Base-by-base conservation (phyloP, 1,140 invertebrate species). In the Drosophila yakuba region DNA sequence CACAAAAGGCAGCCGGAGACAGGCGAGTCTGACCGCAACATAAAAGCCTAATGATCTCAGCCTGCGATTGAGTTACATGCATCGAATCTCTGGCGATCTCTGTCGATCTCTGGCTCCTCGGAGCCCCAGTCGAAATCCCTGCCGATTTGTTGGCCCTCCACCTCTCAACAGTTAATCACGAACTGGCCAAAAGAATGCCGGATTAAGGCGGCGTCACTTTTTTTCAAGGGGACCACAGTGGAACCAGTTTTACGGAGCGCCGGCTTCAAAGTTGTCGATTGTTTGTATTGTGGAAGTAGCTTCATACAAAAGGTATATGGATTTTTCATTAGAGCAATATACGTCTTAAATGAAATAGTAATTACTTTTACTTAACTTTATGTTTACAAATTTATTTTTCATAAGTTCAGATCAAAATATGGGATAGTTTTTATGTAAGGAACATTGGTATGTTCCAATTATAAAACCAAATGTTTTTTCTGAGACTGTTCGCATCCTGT, bases 1-100 rank as follows among this genome's bases (percentile, higher is more conserved):
- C 80, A 50, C 50, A 38, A 64, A 45, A 59, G n/a, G 54, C 57
- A 59, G 20, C 20, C 20, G 20, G 20, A 20, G 56, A 48, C 67
- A 44, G 14, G 43, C 32, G 43, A 39, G 28, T 51, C 60, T 38
- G 75, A 81, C 74, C 80, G 80, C 80, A 86, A 82, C 79, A 86
- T 88, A 82, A 86, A 86, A 83, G 83, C 84, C 83, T 86, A 86
- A 86, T 86, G 83, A 86, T 86, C 83, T 83, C 82, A 52, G 82
- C 79, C 83, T 63, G 76, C 83, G 83, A 86, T 86, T 86, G 83
- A 86, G 83, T 86, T 86, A 86, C 83, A 83, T 89, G 83, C 67
- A 71, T 69, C 79, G 85, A 83, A 83, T 86, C 82, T 86, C 50
- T 82, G 69, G 39, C 58, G 82, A 85, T 85, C 82, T 86, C 54